Evolutionary conservation across 2,113 vertebrate genomes (phyloP), one percentile per base, ranked within the genome.

Genomic region (Scortum barcoo): DNA sequence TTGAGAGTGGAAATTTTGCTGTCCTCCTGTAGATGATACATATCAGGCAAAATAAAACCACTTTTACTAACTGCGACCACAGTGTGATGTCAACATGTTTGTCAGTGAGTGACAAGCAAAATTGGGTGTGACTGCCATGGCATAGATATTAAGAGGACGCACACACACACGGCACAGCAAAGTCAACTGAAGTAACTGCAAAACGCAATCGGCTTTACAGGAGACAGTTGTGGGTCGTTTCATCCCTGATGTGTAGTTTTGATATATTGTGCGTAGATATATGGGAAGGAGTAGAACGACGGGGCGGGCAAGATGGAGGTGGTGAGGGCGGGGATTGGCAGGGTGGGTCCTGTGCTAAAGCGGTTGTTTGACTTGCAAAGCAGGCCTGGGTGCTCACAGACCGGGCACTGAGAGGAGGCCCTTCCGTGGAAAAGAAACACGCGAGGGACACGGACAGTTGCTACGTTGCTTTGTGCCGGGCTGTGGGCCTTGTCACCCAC

Each of bases 291-390:
- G 68, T 38, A 75, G 71, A 80, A 40, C 24, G 46, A 83, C 7
- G 60, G 65, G 62, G 38, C 13, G 2, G 48, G 72, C 67, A 72
- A 79, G 58, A 58, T 78, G 63, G 65, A 85, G 81, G 73, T 63
- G 78, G 81, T 71, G 76, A 83, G 78, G 85, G 77, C 26, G 57
- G 80, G 80, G 80, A 79, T 85, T 78, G 83, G 80, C 73, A 76
- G 80, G 89, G 84, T 85, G 57, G 72, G 51, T 76, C 80, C 65
- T 78, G 61, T 69, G 56, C 84, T 69, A n/a, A 84, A 88, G 87
- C 36, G 66, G 84, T 85, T 76, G 92, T 95, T 96, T 96, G 95
- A 95, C 95, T 95, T 95, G 95, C 95, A 95, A 96, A 96, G 91
- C 90, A 95, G 94, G 73, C 54, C 86, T 36, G 68, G 81, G 79